A percentile compares a stretch with the other conserved stretches of the same genome.
These are phyloP conservation scores for Sprattus sprattus DNA, from an alignment of 2,113 vertebrate genomes.

Conservation along the genomic window DNA sequence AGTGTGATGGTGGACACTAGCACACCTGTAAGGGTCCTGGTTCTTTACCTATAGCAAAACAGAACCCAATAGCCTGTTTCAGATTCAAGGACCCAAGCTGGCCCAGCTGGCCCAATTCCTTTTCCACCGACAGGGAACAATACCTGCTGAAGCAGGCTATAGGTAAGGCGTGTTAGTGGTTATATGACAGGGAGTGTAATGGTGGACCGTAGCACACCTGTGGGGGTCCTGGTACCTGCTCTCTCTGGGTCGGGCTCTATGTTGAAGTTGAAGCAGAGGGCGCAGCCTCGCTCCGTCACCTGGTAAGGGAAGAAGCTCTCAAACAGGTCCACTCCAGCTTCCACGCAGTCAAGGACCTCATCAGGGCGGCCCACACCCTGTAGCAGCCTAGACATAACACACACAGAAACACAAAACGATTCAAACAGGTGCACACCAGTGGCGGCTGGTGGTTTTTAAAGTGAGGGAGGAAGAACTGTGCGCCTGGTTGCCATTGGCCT, in stretches of 20 bases:
- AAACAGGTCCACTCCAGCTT: constrained; percentile 92
- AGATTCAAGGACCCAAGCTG: no score
- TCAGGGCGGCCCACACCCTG: constrained; percentile 88
- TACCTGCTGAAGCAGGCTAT: no score
- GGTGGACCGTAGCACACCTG: constrained; percentile 57
- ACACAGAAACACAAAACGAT: background rate
- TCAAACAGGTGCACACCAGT: no score
- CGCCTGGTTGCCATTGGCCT: no score
- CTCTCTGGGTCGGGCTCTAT: constrained; percentile 75
- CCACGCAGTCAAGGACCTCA: constrained; percentile 84
- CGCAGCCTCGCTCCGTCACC: constrained; percentile 89
- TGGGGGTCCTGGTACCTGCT: constrained; percentile 71
- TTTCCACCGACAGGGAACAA: no score
- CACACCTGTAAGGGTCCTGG: constrained; percentile 63
- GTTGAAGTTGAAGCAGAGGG: constrained; percentile 81
- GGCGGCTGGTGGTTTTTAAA: no score
- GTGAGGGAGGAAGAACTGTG: no score
- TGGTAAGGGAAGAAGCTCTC: constrained; percentile 93
- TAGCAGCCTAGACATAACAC: constrained; percentile 74
- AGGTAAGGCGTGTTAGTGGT: background rate
- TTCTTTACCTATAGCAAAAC: constrained; percentile 24
- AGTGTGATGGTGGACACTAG: constrained; percentile 10
- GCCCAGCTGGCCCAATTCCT: no score
- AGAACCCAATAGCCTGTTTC: no score
- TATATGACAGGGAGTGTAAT: background rate